Evolutionary conservation across 1,140 invertebrate genomes (phyloP).

Genomic region (Proctacanthus coquilletti): DNA sequence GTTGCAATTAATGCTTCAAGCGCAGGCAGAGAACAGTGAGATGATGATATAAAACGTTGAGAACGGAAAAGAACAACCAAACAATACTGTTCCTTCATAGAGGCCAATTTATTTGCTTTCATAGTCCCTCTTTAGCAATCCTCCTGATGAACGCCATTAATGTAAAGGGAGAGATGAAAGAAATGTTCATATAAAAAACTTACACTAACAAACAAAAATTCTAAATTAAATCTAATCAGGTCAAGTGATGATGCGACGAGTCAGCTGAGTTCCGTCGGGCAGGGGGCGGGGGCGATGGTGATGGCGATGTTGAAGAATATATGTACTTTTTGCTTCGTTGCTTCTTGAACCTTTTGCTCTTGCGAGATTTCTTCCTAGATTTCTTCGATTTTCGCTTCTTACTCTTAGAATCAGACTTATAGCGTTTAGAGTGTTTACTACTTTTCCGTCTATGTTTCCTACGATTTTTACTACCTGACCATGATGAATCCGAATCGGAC

Average conservation of each 20-base stretch:
- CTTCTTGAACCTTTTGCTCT: not conserved
- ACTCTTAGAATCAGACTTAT: not conserved
- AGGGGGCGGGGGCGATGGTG: not conserved
- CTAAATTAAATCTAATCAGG: not conserved
- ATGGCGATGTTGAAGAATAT: not conserved
- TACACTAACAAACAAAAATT: not conserved
- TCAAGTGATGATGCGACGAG: not conserved
- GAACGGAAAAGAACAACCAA: too few relatives aligned
- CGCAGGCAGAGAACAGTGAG: too few relatives aligned
- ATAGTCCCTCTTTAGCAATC: too few relatives aligned
- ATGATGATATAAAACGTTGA: too few relatives aligned
- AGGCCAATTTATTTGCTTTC: too few relatives aligned
- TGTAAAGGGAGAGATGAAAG: too few relatives aligned
- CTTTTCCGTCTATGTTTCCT: not conserved
- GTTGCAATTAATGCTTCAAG: too few relatives aligned
- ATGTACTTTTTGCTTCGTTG: not conserved
- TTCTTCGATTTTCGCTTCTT: not conserved
- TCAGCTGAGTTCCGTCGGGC: not conserved
- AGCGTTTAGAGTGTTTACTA: not conserved
- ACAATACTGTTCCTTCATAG: too few relatives aligned
- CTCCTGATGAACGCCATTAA: too few relatives aligned
- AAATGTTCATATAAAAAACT: too few relatives aligned
- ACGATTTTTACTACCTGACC: not conserved
- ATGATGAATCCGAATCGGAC: not conserved
- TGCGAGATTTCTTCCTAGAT: conserved; percentile 1